A percentile compares a stretch with the other conserved stretches of the same genome.
These are phyloP conservation scores for Meles meles DNA, from an alignment of 2,113 vertebrate species.

Conservation along the genomic window DNA sequence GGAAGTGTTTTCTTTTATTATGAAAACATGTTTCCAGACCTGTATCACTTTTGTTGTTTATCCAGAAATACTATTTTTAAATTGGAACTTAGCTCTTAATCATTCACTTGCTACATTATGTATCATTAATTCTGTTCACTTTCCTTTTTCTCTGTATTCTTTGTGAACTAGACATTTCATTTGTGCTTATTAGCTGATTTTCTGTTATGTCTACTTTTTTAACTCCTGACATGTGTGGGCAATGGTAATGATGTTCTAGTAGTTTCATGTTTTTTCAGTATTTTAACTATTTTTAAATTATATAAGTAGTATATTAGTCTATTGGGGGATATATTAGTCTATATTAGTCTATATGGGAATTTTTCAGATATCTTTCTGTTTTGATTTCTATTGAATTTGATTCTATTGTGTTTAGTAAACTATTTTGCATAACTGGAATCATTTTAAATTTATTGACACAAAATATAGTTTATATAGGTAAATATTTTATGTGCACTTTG, in stretches of 20 bases:
- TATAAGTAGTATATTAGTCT: not conserved
- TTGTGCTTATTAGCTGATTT: not conserved
- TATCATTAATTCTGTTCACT: not conserved
- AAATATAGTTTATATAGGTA: not conserved
- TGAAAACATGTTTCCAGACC: not conserved
- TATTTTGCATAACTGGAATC: not conserved
- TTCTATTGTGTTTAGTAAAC: not conserved
- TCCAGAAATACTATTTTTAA: not conserved
- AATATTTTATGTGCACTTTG: not conserved
- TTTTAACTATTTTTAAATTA: not conserved
- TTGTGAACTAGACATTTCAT: not conserved
- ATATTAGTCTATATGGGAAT: not conserved
- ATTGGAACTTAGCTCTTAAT: not conserved
- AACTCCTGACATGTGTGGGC: not conserved
- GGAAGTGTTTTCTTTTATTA: not conserved
- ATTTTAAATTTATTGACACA: not conserved
- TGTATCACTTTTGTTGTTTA: not conserved
- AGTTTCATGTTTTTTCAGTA: not conserved
- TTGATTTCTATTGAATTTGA: not conserved
- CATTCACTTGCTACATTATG: not conserved
- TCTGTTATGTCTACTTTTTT: not conserved
- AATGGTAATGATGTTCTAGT: not conserved
- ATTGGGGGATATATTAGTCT: too few relatives aligned
- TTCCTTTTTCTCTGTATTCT: not conserved
- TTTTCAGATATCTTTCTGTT: not conserved